Evolutionary conservation across 2,797 vertebrate genomes (phyloP).

Genomic region (Paguma larvata): DNA sequence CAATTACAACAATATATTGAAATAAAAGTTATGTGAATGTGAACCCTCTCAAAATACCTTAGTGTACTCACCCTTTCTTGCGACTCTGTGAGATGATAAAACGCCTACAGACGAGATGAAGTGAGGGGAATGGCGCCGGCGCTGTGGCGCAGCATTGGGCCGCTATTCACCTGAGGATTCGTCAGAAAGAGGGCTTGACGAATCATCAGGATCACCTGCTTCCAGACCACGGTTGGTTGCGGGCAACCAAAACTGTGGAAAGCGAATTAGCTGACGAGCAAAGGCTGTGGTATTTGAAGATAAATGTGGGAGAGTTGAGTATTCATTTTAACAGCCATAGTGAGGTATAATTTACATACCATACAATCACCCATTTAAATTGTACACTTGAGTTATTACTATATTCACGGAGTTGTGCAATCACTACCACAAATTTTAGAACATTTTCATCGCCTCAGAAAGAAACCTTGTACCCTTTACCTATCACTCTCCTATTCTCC

Average conservation of each 20-base stretch:
- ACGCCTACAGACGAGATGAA: background rate
- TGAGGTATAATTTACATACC: background rate
- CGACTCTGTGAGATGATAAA: background rate
- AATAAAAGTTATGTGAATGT: background rate
- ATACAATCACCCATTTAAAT: background rate
- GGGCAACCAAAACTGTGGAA: background rate
- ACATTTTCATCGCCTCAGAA: background rate
- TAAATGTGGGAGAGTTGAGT: background rate
- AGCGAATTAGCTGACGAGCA: background rate
- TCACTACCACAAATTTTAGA: background rate
- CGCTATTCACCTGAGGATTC: background rate
- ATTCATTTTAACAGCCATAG: background rate
- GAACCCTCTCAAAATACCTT: background rate
- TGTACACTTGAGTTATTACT: background rate
- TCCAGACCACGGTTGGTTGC: background rate
- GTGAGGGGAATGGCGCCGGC: rapidly evolving
- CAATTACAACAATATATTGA: background rate
- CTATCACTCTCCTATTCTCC: background rate
- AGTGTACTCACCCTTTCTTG: background rate
- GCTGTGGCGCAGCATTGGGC: background rate
- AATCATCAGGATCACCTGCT: background rate
- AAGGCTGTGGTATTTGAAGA: background rate
- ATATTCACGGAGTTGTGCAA: background rate
- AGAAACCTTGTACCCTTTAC: background rate
- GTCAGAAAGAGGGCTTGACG: background rate